Base-by-base conservation (phyloP, 92 coral and sea anemone species). In the Chrysogorgia sp. region DNA sequence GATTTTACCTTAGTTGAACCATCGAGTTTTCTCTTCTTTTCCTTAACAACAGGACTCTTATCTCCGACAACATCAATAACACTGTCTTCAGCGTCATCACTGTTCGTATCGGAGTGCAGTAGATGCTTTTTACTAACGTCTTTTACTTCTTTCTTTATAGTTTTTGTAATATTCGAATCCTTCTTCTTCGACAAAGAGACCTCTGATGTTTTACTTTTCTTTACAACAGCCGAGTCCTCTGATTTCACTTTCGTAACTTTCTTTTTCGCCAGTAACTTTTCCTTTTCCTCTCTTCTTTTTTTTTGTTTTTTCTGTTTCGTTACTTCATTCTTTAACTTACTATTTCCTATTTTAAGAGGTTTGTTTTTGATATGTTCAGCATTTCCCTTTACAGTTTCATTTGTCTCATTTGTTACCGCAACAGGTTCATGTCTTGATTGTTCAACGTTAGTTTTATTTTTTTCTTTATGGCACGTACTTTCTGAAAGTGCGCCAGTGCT, bases 61-160 rank as follows among this genome's bases (percentile, higher is more conserved):
- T 81, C 67, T 61, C 91, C 88, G 33, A 85, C 86, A 43, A 86
- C 85, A 34, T 86, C 97, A 25, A 90, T 90, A 61, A 80, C 86
- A 19, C 77, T 40, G 13, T 96, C 93, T 21, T 89, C 90, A 48
- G 88, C 96, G 25, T 80, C 89, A 24, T 91, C 93, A 64, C 85
- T 74, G 21, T 58, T 49, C 31, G 32, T 25, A 55, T 53, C 63
- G 35, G 33, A 72, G 10, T 32, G 32, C 23, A 72, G 24, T 50
- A 64, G 58, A 10, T 34, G 49, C 34, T 77, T 49, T 26, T 79
- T 84, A 14, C 49, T 68, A 25, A 74, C 29, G 31, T 85, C 84
- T 55, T 33, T 67, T 19, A 71, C 74, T 30, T 56, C 80, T 43
- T 28, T 65, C 32, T 20, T 40, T 3, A 59, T 48, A 40, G 85